Conservation (phyloP, 2,113 vertebrate species). For the Epinephelus lanceolatus region DNA sequence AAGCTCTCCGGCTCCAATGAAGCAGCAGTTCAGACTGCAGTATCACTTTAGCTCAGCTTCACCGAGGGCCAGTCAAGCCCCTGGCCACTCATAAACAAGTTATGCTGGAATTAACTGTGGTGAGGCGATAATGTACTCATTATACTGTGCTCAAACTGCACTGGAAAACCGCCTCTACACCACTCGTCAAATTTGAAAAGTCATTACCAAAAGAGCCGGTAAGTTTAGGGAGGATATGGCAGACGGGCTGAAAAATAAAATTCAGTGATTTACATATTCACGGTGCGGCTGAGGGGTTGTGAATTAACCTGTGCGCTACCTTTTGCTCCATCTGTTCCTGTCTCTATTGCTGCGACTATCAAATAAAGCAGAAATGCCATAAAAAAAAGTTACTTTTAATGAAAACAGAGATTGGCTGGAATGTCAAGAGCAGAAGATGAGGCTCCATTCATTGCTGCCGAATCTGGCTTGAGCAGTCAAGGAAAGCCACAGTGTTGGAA, state of each 20-base stretch:
- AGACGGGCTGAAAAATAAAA: background rate
- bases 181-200: slow-evolving; percentile 35
- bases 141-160: slow-evolving; percentile 20
- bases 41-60: slow-evolving; percentile 32
- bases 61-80: slow-evolving; percentile 3
- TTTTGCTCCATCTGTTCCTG: background rate
- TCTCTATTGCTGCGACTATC: background rate
- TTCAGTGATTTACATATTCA: slow-evolving; percentile 1
- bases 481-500: slow-evolving; percentile 68
- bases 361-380: slow-evolving; percentile 41
- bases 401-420: slow-evolving; percentile 39
- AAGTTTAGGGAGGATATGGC: background rate
- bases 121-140: slow-evolving; percentile 39
- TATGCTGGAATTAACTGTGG: slow-evolving; percentile 49
- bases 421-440: slow-evolving; percentile 34
- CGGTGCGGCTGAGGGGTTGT: background rate
- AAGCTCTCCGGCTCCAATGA: background rate
- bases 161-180: background rate
- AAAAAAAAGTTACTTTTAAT: slow-evolving; percentile 54
- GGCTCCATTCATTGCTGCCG: slow-evolving; percentile 58
- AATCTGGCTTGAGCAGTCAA: slow-evolving; percentile 76
- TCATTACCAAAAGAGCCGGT: slow-evolving; percentile 6
- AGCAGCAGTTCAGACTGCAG: slow-evolving; percentile 25
- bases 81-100: slow-evolving; percentile 39
- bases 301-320: background rate